A percentile compares a stretch with the other conserved stretches of the same genome.
These are phyloP conservation scores for Dolichallabes microphthalmus DNA, from an alignment of 2,113 vertebrate species.

Conservation along the genomic window DNA sequence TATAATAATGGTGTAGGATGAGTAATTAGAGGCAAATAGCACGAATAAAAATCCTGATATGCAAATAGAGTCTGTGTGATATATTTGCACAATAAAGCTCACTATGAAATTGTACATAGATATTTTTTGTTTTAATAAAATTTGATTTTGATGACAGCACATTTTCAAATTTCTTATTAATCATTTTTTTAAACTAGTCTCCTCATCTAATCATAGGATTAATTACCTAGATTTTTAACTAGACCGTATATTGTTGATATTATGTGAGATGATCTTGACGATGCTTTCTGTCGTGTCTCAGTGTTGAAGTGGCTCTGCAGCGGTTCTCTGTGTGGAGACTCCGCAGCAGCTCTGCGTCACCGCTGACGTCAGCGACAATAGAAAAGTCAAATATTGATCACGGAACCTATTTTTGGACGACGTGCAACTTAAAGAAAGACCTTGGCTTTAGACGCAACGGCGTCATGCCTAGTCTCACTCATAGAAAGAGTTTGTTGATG, in stretches of 20 bases:
- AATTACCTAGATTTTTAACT: background rate
- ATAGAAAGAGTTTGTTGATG: background rate
- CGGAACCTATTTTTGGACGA: slow-evolving; percentile 72
- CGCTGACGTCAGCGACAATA: slow-evolving; percentile 92
- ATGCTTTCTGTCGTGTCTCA: slow-evolving; percentile 22
- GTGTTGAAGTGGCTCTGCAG: slow-evolving; percentile 64
- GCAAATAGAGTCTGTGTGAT: background rate
- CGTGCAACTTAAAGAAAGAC: slow-evolving; percentile 63
- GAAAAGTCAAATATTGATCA: slow-evolving; percentile 85
- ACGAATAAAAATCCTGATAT: background rate
- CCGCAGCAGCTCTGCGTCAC: slow-evolving; percentile 94
- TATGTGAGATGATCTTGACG: background rate
- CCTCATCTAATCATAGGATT: background rate
- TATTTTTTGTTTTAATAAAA: background rate
- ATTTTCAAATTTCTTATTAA: background rate
- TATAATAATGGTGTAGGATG: background rate
- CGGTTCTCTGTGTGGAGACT: slow-evolving; percentile 99
- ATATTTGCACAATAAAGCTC: background rate
- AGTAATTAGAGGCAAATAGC: slow-evolving; percentile 7
- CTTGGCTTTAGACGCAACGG: background rate
- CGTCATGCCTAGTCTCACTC: background rate
- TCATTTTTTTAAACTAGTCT: too few species aligned
- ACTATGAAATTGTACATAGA: background rate
- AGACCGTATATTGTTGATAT: background rate
- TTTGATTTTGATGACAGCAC: background rate